These are phyloP conservation scores for Pterobdella sp. DNA, from an alignment of 2,888 invertebrate genomes.

Conservation along the genomic window DNA sequence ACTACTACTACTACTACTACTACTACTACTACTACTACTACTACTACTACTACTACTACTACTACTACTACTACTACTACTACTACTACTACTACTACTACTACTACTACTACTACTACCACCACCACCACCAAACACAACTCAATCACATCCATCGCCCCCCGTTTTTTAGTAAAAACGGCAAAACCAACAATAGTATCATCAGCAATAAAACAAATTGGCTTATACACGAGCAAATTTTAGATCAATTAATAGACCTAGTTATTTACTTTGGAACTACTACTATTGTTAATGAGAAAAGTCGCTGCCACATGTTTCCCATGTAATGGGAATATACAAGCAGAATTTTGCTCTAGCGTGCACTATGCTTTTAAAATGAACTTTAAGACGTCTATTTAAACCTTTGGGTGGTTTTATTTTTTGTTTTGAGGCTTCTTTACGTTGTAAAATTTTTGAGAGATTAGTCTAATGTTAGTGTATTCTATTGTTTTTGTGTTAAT, in stretches of 20 bases:
- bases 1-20: conserved; percentile 3
- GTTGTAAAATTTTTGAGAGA: too few species aligned
- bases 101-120: conserved; percentile 50
- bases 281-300: too few species aligned
- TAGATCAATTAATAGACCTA: too few species aligned
- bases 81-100: conserved; percentile 2
- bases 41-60: conserved; percentile 3
- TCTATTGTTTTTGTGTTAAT: too few species aligned
- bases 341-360: background rate
- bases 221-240: background rate
- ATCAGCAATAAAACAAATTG: background rate
- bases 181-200: background rate
- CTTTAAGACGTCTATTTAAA: background rate
- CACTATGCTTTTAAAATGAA: background rate
- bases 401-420: background rate
- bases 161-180: too few species aligned
- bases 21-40: background rate
- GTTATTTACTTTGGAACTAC: too few species aligned
- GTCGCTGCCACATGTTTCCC: too few species aligned
- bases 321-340: background rate
- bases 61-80: conserved; percentile 3
- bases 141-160: too few species aligned
- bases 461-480: too few species aligned
- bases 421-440: too few species aligned
- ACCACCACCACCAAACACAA: conserved; percentile 49